Percentiles rank a stretch among this genome's conserved stretches.
phyloP scores from a whole-genome alignment of 2,888 invertebrate species.

The Torymus aiolomorphi region DNA sequence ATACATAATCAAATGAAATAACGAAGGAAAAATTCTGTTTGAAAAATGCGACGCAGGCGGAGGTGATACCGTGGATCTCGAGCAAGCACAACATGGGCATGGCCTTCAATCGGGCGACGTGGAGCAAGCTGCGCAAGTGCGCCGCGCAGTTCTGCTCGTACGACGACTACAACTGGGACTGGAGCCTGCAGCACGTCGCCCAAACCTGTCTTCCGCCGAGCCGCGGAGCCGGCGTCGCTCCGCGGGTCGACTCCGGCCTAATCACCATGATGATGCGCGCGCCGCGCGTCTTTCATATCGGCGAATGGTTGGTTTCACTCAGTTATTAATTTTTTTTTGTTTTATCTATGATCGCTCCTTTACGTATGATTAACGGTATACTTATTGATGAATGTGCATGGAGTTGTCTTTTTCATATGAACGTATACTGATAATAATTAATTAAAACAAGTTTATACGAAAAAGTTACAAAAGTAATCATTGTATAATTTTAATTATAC shows the following conservation, averaged over 20 bases:
- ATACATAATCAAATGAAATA: neutral
- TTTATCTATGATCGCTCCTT: neutral
- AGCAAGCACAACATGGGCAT: constrained; percentile 99
- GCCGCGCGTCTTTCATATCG: constrained; percentile 98
- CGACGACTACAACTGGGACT: constrained; percentile 99
- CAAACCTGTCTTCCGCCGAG: constrained; percentile 85
- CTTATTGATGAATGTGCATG: too few relatives aligned
- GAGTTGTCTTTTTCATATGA: too few relatives aligned
- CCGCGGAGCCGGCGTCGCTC: constrained; percentile 77
- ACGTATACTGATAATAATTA: too few relatives aligned
- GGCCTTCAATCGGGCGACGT: constrained; percentile 92
- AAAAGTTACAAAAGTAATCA: too few relatives aligned
- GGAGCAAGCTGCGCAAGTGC: constrained; percentile 89
- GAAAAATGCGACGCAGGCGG: constrained; percentile 80
- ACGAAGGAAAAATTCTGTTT: neutral
- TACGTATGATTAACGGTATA: too few relatives aligned
- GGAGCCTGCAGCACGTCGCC: constrained; percentile 94
- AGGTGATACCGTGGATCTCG: constrained; percentile 95
- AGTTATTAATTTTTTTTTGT: neutral
- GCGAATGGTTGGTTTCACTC: constrained; percentile 90
- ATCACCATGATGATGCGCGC: constrained; percentile 93
- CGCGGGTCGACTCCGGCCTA: constrained; percentile 76
- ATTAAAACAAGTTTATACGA: too few relatives aligned
- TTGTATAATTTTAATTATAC: too few relatives aligned
- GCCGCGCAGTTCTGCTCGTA: constrained; percentile 93